These are phyloP conservation scores for Hirtodrosophila histrioides DNA, from an alignment of 2,888 invertebrate species.

Conservation along the genomic window DNA sequence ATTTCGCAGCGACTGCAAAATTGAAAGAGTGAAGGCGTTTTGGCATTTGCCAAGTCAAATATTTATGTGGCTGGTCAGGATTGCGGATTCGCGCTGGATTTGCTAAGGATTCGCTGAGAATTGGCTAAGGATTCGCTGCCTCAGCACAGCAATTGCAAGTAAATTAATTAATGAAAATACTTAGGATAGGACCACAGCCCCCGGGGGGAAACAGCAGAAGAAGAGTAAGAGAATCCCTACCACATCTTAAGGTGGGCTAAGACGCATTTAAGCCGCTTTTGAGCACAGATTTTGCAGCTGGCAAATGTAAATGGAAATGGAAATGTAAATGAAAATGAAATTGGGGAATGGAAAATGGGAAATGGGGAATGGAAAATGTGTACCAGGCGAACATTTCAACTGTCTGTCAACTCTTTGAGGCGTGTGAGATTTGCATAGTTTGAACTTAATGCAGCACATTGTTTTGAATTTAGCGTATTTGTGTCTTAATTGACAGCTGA, in stretches of 20 bases:
- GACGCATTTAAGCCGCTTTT: conserved; percentile 60
- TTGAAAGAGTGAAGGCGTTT: conserved; percentile 47
- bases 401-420: conserved; percentile 1
- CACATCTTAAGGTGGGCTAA: conserved; percentile 41
- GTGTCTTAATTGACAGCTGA: conserved; percentile 65
- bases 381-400: too few species aligned
- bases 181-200: conserved; percentile 27
- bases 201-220: not conserved
- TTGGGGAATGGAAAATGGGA: conserved; percentile 3
- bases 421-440: conserved; percentile 44
- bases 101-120: conserved; percentile 17
- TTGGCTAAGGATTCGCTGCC: conserved; percentile 20
- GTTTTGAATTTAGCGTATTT: conserved; percentile 25
- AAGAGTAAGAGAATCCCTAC: not conserved
- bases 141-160: conserved; percentile 52
- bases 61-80: conserved; percentile 58
- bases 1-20: conserved; percentile 49
- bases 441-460: conserved; percentile 10
- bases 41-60: conserved; percentile 61
- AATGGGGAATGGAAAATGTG: not conserved
- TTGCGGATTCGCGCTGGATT: conserved; percentile 27
- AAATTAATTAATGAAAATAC: conserved; percentile 72
- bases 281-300: conserved; percentile 24
- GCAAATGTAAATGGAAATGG: conserved; percentile 5
- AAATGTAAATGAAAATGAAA: conserved; percentile 2